These are phyloP conservation scores for Romanogobio albipinnatus DNA, from an alignment of 2,113 vertebrate genomes.

Conservation along the genomic window DNA sequence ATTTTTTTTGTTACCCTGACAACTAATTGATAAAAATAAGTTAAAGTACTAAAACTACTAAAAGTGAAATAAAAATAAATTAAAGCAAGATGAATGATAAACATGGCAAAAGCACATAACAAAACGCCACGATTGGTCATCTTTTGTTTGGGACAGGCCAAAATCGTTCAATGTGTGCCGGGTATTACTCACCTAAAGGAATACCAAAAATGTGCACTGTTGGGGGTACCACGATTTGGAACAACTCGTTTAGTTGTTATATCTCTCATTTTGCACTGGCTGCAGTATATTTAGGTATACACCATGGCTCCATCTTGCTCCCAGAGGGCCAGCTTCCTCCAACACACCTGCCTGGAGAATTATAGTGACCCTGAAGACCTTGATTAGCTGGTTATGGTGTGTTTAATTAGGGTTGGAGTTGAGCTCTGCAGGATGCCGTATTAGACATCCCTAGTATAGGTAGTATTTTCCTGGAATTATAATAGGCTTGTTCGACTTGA, in stretches of 20 bases:
- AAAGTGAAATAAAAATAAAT: neutral
- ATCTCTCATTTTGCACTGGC: neutral
- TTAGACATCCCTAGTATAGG: neutral
- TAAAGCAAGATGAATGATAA: neutral
- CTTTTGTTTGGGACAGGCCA: too few species aligned
- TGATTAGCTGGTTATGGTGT: conserved; percentile 3
- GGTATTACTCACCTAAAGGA: too few species aligned
- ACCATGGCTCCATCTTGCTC: neutral
- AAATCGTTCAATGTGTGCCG: too few species aligned
- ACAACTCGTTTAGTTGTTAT: too few species aligned
- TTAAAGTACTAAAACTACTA: neutral
- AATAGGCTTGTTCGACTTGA: neutral
- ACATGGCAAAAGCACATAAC: neutral
- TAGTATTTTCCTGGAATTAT: neutral
- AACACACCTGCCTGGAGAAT: conserved; percentile 14
- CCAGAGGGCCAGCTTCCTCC: neutral
- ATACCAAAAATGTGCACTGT: too few species aligned
- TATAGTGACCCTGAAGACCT: conserved; percentile 15
- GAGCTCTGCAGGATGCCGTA: neutral
- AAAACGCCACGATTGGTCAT: too few species aligned
- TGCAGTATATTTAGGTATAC: conserved; percentile 1
- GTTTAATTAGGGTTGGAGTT: conserved; percentile 13
- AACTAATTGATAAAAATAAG: neutral
- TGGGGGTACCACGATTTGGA: too few species aligned
- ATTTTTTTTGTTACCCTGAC: neutral